phyloP scores from a whole-genome alignment of 1,140 invertebrate species.

The Centruroides vittatus region DNA sequence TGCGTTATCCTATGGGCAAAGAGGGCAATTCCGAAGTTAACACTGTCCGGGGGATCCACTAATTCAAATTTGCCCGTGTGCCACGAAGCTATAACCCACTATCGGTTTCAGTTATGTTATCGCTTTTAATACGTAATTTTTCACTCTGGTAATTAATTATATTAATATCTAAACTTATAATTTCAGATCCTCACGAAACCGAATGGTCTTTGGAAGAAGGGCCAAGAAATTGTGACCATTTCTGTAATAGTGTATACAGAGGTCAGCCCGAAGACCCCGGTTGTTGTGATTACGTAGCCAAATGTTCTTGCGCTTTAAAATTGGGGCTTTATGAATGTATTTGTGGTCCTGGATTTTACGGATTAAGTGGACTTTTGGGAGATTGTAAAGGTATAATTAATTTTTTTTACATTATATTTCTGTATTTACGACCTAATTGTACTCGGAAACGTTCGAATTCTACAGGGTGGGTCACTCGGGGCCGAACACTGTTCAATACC shows the following conservation, averaged over 20 bases:
- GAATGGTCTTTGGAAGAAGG: slow-evolving; percentile 1
- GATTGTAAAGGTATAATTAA: slow-evolving; percentile 1
- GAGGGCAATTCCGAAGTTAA: too few species aligned
- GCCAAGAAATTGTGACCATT: slow-evolving; percentile 4
- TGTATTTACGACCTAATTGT: too few species aligned
- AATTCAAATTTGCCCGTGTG: too few species aligned
- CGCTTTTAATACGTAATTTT: too few species aligned
- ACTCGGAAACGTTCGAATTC: too few species aligned
- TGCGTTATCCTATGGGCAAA: too few species aligned
- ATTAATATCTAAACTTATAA: neutral
- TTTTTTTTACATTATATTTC: too few species aligned
- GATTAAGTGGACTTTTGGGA: slow-evolving; percentile 2
- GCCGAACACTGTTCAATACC: too few species aligned
- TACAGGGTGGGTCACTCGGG: too few species aligned
- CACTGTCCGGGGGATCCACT: too few species aligned
- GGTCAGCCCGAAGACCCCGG: slow-evolving; percentile 7
- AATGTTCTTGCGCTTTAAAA: slow-evolving; percentile 8
- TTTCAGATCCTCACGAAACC: slow-evolving; percentile 8
- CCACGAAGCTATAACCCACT: too few species aligned
- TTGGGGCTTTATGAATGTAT: slow-evolving; percentile 5
- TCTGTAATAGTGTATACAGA: slow-evolving; percentile 11
- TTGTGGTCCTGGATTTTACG: slow-evolving; percentile 10
- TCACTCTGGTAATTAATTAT: neutral
- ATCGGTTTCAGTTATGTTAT: too few species aligned
- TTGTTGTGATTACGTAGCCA: slow-evolving; percentile 8